A percentile compares a stretch with the other conserved stretches of the same genome.
Conservation (phyloP, 92 coral and sea anemone species). For the Nematostella vectensis region DNA sequence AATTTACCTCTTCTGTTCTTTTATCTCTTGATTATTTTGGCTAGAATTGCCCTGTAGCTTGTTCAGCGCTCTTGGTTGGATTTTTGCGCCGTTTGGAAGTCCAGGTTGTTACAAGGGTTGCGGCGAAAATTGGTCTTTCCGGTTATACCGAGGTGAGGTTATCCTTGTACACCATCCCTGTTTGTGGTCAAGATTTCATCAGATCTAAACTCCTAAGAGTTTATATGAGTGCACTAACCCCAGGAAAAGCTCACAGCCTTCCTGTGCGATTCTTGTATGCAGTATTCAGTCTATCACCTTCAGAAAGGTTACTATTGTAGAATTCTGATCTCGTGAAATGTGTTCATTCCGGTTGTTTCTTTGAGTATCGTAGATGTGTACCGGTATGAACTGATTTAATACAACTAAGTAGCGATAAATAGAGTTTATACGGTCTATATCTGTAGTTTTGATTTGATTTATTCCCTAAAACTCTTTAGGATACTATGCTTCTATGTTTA, state of each 20-base stretch:
- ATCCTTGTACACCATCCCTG: no score
- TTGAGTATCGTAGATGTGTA: no score
- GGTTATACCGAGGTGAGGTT: constrained; percentile 20
- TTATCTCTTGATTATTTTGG: neutral
- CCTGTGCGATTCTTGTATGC: neutral
- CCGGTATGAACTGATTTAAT: no score
- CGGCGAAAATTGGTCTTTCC: constrained; percentile 24
- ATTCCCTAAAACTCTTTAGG: no score
- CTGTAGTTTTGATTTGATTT: no score
- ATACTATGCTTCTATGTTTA: no score
- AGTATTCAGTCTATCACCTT: no score
- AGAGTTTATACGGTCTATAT: no score
- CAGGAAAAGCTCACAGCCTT: neutral
- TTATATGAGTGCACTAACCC: constrained; percentile 18
- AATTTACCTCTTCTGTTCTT: neutral
- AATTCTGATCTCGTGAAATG: no score
- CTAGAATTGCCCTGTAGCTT: constrained; percentile 8
- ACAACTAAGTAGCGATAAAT: no score
- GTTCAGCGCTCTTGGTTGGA: constrained; percentile 8
- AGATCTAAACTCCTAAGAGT: constrained; percentile 12
- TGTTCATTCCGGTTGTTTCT: no score
- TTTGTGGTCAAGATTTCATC: constrained; percentile 32
- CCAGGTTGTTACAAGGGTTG: constrained; percentile 15
- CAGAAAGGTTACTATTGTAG: no score
- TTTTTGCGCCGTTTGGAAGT: constrained; percentile 15